A percentile compares a stretch with the other conserved stretches of the same genome.
phyloP scores from a whole-genome alignment of 1,140 invertebrate species.

The Eumeta japonica region DNA sequence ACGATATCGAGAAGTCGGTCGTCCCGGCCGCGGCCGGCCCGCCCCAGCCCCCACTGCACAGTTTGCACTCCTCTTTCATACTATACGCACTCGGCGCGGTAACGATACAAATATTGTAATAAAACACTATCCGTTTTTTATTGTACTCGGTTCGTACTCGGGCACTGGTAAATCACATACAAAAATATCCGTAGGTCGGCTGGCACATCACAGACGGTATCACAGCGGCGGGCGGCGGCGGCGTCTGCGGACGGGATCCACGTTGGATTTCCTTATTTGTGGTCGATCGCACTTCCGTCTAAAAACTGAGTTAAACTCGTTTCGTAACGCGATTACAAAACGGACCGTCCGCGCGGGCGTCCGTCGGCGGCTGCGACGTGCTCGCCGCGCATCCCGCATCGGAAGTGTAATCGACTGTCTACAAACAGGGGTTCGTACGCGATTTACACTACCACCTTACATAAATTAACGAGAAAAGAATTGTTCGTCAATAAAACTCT shows the following conservation, averaged over 20 bases:
- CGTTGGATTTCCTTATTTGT: too few relatives aligned
- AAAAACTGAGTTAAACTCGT: too few relatives aligned
- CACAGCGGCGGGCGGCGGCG: conserved; percentile 44
- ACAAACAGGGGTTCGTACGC: too few relatives aligned
- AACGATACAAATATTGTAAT: conserved; percentile 42
- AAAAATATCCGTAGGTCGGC: conserved; percentile 49
- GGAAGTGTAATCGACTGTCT: too few relatives aligned
- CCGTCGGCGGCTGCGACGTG: too few relatives aligned
- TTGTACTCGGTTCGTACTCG: conserved; percentile 57
- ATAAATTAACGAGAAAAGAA: too few relatives aligned
- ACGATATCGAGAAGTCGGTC: conserved; percentile 53
- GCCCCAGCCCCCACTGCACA: conserved; percentile 47
- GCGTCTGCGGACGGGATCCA: conserved; percentile 24
- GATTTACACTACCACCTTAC: too few relatives aligned
- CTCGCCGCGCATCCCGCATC: too few relatives aligned
- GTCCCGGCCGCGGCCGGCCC: conserved; percentile 24
- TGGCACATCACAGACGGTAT: conserved; percentile 52
- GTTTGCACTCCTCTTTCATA: conserved; percentile 55
- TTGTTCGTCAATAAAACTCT: too few relatives aligned
- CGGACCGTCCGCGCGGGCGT: too few relatives aligned
- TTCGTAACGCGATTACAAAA: too few relatives aligned
- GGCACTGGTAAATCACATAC: conserved; percentile 56
- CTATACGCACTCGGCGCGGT: conserved; percentile 29
- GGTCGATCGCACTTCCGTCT: too few relatives aligned
- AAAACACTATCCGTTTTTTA: conserved; percentile 46